These are phyloP conservation scores for Bimastos eiseni DNA, from an alignment of 2,888 invertebrate genomes.

Conservation along the genomic window DNA sequence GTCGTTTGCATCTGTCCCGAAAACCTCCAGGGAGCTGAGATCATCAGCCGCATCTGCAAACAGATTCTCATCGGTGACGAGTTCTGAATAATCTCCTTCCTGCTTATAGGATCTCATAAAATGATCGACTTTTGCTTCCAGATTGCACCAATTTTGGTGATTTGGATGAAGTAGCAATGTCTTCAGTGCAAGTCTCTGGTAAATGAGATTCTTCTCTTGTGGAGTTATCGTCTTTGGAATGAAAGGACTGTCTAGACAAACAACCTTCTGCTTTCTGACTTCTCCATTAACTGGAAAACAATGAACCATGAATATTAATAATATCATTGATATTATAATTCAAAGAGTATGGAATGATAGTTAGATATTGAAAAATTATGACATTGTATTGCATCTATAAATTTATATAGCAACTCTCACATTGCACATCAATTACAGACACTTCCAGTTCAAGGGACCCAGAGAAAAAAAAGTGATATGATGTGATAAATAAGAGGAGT, in stretches of 20 bases:
- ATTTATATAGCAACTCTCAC: too few species aligned
- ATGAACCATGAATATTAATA: neutral
- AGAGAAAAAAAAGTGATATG: too few species aligned
- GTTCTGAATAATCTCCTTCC: neutral
- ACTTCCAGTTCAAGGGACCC: too few species aligned
- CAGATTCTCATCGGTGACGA: neutral
- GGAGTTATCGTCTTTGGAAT: neutral
- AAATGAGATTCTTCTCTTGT: neutral
- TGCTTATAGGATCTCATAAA: neutral
- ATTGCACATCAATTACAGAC: too few species aligned
- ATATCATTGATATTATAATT: neutral
- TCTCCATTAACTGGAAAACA: neutral
- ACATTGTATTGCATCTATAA: neutral
- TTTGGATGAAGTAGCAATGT: constrained; percentile 13
- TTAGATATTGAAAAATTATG: neutral
- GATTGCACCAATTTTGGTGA: neutral
- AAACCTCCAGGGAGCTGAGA: neutral
- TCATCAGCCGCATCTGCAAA: neutral
- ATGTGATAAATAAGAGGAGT: too few species aligned
- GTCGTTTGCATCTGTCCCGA: neutral
- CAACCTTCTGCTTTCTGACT: neutral
- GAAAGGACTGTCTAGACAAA: constrained; percentile 14
- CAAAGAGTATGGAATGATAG: neutral
- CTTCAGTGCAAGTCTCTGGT: neutral
- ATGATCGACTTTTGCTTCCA: neutral